A percentile compares a stretch with the other conserved stretches of the same genome.
These are phyloP conservation scores for Julus scandinavius DNA, from an alignment of 2,888 invertebrate species.

Conservation along the genomic window DNA sequence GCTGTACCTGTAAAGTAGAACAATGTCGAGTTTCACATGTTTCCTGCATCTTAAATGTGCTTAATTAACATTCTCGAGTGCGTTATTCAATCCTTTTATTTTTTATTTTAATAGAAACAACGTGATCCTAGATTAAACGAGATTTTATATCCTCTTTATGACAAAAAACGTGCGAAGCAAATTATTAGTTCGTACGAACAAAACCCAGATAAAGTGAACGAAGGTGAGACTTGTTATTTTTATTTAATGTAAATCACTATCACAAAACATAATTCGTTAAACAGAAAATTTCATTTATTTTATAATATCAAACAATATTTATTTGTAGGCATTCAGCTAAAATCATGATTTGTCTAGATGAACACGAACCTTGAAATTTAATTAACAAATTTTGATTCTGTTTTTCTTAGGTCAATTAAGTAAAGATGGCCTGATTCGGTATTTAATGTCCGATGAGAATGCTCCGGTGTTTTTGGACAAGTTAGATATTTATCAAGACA, in stretches of 20 bases:
- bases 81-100: not conserved
- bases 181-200: conserved; percentile 94
- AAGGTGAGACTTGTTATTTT: conserved; percentile 72
- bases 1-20: no score
- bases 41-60: not conserved
- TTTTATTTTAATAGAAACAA: conserved; percentile 74
- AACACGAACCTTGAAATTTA: no score
- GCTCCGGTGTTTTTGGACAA: conserved; percentile 98
- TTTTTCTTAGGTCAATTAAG: conserved; percentile 77
- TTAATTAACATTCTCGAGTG: not conserved
- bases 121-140: conserved; percentile 98
- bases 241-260: conserved; percentile 27
- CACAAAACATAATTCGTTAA: no score
- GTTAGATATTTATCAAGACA: conserved; percentile 94
- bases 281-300: no score
- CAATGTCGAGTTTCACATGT: not conserved
- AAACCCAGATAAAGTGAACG: conserved; percentile 77
- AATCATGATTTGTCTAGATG: no score
- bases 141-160: conserved; percentile 96
- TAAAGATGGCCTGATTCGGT: conserved; percentile 96
- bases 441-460: conserved; percentile 99
- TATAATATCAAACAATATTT: no score
- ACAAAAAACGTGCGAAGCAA: conserved; percentile 90
- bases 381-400: no score
- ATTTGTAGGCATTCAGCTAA: no score